phyloP scores from a whole-genome alignment of 2,113 vertebrate genomes.

The Pollachius pollachius region DNA sequence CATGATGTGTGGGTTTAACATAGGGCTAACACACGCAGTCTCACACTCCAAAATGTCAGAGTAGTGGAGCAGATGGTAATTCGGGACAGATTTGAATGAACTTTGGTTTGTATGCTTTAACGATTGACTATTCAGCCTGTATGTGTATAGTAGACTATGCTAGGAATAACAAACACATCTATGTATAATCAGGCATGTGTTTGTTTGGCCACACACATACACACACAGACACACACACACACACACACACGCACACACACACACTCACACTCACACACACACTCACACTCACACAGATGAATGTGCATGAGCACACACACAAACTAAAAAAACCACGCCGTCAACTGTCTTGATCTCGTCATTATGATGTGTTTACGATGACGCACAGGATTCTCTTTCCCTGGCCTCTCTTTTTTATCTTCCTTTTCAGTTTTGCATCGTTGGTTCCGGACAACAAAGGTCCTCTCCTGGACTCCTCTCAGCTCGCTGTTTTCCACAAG shows the following conservation, averaged over 20 bases:
- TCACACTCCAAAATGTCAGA: slow-evolving; percentile 27
- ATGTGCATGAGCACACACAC: background rate
- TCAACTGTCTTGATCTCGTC: no score
- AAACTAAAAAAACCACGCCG: no score
- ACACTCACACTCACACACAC: background rate
- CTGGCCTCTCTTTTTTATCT: no score
- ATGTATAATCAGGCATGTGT: background rate
- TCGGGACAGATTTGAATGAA: slow-evolving; percentile 41
- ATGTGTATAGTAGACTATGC: no score
- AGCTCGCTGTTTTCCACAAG: no score
- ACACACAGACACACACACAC: slow-evolving; percentile 49
- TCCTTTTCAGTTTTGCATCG: no score
- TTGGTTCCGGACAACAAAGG: no score
- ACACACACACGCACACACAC: slow-evolving; percentile 22
- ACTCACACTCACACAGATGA: background rate
- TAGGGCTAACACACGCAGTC: slow-evolving; percentile 4
- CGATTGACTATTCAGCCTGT: background rate
- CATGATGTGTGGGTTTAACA: slow-evolving; percentile 22
- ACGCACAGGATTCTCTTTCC: no score
- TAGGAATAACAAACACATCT: background rate
- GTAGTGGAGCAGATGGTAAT: slow-evolving; percentile 38
- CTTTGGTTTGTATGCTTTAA: slow-evolving; percentile 40
- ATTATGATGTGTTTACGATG: no score
- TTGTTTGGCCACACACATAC: slow-evolving; percentile 61
- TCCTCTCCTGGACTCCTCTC: no score